A percentile compares a stretch with the other conserved stretches of the same genome.
These are phyloP conservation scores for Caenorhabditis imperialis DNA, from an alignment of 2,888 invertebrate genomes.

Conservation along the genomic window DNA sequence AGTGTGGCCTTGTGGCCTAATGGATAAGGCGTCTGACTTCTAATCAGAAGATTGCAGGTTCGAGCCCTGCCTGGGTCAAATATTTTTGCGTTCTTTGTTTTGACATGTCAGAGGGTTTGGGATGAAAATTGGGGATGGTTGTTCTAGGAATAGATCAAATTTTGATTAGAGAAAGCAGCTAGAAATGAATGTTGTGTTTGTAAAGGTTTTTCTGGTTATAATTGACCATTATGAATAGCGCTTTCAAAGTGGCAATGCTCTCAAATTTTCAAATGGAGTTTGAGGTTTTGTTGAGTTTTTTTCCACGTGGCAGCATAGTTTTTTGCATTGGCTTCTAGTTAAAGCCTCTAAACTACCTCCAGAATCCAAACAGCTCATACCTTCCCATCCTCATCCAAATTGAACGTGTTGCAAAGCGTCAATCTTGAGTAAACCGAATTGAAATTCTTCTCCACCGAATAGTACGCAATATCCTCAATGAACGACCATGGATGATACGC, in stretches of 20 bases:
- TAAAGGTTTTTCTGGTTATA: too few relatives aligned
- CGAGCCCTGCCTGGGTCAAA: slow-evolving; percentile 73
- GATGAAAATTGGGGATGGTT: too few relatives aligned
- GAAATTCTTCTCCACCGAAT: slow-evolving; percentile 97
- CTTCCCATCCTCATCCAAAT: slow-evolving; percentile 97
- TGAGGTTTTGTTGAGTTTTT: too few relatives aligned
- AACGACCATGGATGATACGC: slow-evolving; percentile 99
- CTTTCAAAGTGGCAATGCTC: too few relatives aligned
- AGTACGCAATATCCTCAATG: slow-evolving; percentile 87
- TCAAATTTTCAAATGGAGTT: too few relatives aligned
- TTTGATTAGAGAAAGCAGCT: too few relatives aligned
- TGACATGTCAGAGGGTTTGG: too few relatives aligned
- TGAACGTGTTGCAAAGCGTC: slow-evolving; percentile 96
- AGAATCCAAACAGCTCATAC: slow-evolving; percentile 27
- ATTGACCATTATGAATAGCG: too few relatives aligned
- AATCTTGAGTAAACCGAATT: slow-evolving; percentile 96
- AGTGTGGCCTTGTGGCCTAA: too few relatives aligned
- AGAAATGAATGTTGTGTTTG: too few relatives aligned
- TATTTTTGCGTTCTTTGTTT: slow-evolving; percentile 37
- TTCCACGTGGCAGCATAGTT: too few relatives aligned
- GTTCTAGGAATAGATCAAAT: too few relatives aligned
- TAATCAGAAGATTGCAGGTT: slow-evolving; percentile 77
- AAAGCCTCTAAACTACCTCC: neutral
- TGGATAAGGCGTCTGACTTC: slow-evolving; percentile 78
- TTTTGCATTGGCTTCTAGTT: neutral